These are phyloP conservation scores for Neria commutata DNA, from an alignment of 2,888 invertebrate species.

Conservation along the genomic window DNA sequence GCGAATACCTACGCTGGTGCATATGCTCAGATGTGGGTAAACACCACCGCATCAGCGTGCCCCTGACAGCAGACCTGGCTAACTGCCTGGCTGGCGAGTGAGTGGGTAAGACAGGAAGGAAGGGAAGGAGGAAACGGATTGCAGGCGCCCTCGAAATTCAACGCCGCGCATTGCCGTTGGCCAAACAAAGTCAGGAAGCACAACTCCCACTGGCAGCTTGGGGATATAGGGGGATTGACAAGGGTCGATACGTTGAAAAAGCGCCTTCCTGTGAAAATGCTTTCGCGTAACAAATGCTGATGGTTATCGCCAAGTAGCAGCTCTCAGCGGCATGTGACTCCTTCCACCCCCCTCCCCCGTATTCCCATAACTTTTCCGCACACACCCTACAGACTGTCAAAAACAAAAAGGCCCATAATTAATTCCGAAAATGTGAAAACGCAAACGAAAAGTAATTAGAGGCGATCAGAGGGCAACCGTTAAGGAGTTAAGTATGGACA, in stretches of 20 bases:
- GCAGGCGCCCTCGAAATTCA: too few species aligned
- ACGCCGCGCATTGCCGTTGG: too few species aligned
- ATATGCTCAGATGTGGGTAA: slow-evolving; percentile 53
- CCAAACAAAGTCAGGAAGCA: slow-evolving; percentile 49
- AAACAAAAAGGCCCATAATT: slow-evolving; percentile 45
- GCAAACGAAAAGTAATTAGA: slow-evolving; percentile 50
- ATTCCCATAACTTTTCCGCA: too few species aligned
- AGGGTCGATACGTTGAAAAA: slow-evolving; percentile 21
- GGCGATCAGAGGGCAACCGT: slow-evolving; percentile 38
- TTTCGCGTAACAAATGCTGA: too few species aligned
- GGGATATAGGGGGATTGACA: slow-evolving; percentile 5
- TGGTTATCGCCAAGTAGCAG: too few species aligned
- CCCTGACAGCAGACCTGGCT: slow-evolving; percentile 35
- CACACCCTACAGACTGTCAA: slow-evolving; percentile 17
- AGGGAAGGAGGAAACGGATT: slow-evolving; percentile 26
- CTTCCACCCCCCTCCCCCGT: too few species aligned
- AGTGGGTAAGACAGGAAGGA: slow-evolving; percentile 26
- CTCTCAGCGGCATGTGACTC: too few species aligned
- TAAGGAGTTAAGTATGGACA: slow-evolving; percentile 2
- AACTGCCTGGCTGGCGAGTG: background rate
- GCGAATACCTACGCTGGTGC: slow-evolving; percentile 28
- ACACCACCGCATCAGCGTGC: slow-evolving; percentile 47
- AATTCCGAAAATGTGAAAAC: slow-evolving; percentile 36
- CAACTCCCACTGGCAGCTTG: background rate
- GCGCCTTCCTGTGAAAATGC: slow-evolving; percentile 28